A percentile compares a stretch with the other conserved stretches of the same genome.
Conservation (phyloP, 2,113 vertebrate species). For the Varanus salvator region DNA sequence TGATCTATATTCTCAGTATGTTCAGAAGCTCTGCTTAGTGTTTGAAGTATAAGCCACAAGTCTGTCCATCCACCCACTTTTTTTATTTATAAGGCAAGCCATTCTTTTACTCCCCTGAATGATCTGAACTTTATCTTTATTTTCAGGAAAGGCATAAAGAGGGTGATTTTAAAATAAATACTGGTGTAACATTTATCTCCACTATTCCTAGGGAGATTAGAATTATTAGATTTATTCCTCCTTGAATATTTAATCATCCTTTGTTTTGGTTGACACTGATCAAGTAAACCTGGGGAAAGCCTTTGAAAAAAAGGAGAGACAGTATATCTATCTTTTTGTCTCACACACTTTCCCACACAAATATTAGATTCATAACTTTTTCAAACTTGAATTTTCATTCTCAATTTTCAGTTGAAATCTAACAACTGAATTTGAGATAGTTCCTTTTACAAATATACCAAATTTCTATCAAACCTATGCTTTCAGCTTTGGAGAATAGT, state of each 20-base stretch:
- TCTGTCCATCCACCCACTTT: not conserved
- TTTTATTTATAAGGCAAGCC: not conserved
- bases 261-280: too few relatives aligned
- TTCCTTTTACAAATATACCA: too few relatives aligned
- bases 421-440: too few relatives aligned
- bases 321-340: not conserved
- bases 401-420: too few relatives aligned
- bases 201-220: not conserved
- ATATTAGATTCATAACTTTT: not conserved
- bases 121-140: not conserved
- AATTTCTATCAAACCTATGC: too few relatives aligned
- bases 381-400: too few relatives aligned
- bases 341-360: not conserved
- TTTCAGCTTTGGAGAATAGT: too few relatives aligned
- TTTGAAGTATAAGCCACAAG: not conserved
- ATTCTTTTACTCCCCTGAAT: not conserved
- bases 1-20: not conserved
- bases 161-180: not conserved
- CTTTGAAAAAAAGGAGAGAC: not conserved
- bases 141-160: not conserved
- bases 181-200: too few relatives aligned
- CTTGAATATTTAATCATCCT: not conserved
- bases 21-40: not conserved
- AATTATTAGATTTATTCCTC: not conserved
- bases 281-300: too few relatives aligned